Percentiles rank a stretch among this genome's conserved stretches.
These are phyloP conservation scores for Hemichromis elongatus DNA, from an alignment of 2,113 vertebrate genomes.

Conservation along the genomic window DNA sequence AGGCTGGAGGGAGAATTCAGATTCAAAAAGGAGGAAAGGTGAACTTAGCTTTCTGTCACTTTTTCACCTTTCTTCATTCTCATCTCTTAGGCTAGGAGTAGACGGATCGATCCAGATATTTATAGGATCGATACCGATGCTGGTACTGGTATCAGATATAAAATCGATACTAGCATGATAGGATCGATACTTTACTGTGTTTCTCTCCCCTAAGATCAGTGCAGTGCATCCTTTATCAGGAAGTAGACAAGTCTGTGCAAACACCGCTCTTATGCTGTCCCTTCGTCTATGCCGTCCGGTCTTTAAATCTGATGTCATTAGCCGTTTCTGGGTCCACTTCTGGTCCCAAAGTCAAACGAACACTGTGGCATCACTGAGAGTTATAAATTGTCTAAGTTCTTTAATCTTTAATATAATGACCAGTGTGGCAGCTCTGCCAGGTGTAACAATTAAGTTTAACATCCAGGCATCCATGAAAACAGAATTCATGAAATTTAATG, in stretches of 20 bases:
- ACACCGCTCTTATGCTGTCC: no score
- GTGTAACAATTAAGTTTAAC: no score
- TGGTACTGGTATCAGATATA: not conserved
- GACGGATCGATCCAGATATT: not conserved
- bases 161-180: not conserved
- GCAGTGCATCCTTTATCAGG: not conserved
- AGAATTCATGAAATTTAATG: no score
- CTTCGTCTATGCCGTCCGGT: no score
- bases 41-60: not conserved
- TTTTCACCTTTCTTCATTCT: not conserved
- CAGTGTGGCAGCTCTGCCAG: no score
- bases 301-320: no score
- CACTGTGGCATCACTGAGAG: no score
- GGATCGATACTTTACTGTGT: not conserved
- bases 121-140: not conserved
- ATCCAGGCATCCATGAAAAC: no score
- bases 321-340: no score
- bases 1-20: not conserved
- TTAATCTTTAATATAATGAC: no score
- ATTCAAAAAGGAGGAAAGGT: not conserved
- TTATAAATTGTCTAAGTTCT: no score
- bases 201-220: not conserved
- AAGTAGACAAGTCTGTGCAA: not conserved
- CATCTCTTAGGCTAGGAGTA: not conserved
- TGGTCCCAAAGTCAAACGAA: no score